Base-by-base conservation (phyloP, 1,140 invertebrate species). In the Papilio glaucus region DNA sequence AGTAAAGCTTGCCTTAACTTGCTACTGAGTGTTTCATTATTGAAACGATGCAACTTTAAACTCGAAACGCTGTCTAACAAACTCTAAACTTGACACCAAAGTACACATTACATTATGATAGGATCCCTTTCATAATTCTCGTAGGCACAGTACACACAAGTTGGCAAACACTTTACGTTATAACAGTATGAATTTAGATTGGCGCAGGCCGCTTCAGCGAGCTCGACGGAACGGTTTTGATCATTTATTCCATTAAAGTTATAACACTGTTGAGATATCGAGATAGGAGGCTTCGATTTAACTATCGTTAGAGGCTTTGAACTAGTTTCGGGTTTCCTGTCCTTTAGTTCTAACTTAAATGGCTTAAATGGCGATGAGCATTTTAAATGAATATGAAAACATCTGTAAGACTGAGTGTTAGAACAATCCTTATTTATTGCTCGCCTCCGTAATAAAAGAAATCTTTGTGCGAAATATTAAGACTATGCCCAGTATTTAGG, bases 191-290 rank as follows among this genome's bases (percentile, higher is more conserved):
- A 82, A 82, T 82, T 82, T 77, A 78, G 61, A 78, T 71, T 75
- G 68, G 41, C 38, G 67, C n/a, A 60, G 72, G 69, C 18, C 73
- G 62, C 63, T 42, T 26, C 63, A 61, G 74, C 73, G 49, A 53
- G 57, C 75, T 38, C 71, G 72, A 62, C 24, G 63, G 71, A 68
- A 45, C 38, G 65, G 72, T 69, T 68, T 76, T 74, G 78, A 82
- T 87, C 78, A 85, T 79, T 81, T 85, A 87, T 89, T 89, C 87
- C 83, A 89, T 89, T 87, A 87, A 89, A 87, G 76, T 89, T 85
- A 80, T 79, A 82, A 73, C 69, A 74, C 65, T 75, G 72, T 79
- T 76, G 75, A 45, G 39, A 76, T 76, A 78, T 74, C 65, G 73
- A 60, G 68, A 67, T 42, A 42, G 29, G 72, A 69, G 62, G 49